phyloP scores from a whole-genome alignment of 1,140 invertebrate species.

The Penaeus chinensis region DNA sequence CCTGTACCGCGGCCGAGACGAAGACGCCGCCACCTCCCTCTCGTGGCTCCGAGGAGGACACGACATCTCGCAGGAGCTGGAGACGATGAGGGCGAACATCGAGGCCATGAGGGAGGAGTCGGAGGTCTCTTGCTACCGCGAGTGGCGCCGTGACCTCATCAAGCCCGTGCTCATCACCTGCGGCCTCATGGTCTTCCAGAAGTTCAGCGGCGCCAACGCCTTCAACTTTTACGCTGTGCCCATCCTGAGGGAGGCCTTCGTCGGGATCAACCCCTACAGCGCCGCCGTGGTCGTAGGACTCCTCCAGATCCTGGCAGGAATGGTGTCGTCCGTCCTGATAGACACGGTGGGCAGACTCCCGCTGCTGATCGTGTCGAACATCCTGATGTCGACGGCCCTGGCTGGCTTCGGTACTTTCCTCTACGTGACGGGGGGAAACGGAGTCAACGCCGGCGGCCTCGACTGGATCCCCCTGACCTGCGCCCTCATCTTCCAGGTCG shows the following conservation, averaged over 20 bases:
- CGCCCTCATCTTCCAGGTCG: constrained; percentile 83
- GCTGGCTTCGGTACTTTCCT: constrained; percentile 83
- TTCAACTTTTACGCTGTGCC: constrained; percentile 86
- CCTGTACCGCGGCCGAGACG: constrained; percentile 78
- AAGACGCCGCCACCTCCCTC: constrained; percentile 81
- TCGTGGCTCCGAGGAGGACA: constrained; percentile 81
- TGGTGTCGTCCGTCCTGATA: constrained; percentile 82
- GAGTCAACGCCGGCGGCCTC: constrained; percentile 66
- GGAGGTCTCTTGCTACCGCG: constrained; percentile 58
- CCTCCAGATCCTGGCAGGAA: constrained; percentile 81
- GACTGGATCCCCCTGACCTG: constrained; percentile 87
- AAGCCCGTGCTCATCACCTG: constrained; percentile 83
- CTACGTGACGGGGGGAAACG: constrained; percentile 73
- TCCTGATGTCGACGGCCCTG: constrained; percentile 84
- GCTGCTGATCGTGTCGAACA: constrained; percentile 81
- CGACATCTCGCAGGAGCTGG: constrained; percentile 79
- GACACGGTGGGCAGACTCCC: constrained; percentile 83
- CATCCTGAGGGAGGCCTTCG: constrained; percentile 81
- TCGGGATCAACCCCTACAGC: constrained; percentile 81
- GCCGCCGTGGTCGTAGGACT: constrained; percentile 83
- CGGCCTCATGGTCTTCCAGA: constrained; percentile 86
- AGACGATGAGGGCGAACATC: constrained; percentile 77
- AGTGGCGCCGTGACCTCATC: constrained; percentile 66
- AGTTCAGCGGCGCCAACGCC: constrained; percentile 84
- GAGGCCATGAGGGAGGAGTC: constrained; percentile 67